Percentiles rank a stretch among this genome's conserved stretches.
phyloP scores from a whole-genome alignment of 2,797 vertebrate genomes.

The Sciurus vulgaris region DNA sequence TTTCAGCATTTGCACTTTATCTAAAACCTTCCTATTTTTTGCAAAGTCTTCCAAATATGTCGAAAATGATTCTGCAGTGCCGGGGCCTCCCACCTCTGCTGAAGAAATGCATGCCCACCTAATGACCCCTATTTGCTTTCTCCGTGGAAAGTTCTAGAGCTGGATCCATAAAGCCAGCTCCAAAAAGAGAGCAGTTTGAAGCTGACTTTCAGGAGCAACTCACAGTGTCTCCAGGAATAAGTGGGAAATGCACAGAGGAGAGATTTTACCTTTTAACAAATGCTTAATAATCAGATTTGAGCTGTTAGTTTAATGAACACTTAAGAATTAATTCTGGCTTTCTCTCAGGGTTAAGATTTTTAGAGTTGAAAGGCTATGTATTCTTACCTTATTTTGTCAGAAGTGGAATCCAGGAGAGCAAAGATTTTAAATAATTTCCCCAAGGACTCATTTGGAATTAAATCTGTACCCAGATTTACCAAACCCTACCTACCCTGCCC shows the following conservation, averaged over 20 bases:
- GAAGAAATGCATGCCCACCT: background rate
- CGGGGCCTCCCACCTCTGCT: conserved; percentile 20
- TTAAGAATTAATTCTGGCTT: conserved; percentile 54
- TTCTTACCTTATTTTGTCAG: conserved; percentile 22
- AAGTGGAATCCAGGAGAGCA: background rate
- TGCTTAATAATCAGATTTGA: background rate
- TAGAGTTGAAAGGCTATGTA: conserved; percentile 5
- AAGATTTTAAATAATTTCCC: conserved; percentile 42
- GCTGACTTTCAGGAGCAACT: conserved; percentile 1
- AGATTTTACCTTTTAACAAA: conserved; percentile 62
- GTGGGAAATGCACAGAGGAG: background rate
- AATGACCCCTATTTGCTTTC: conserved; percentile 35
- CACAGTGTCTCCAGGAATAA: conserved; percentile 58
- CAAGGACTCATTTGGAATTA: conserved; percentile 28
- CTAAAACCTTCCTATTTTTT: conserved; percentile 43
- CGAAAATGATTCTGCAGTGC: conserved; percentile 44
- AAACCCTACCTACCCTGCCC: background rate
- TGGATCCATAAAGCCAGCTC: conserved; percentile 54
- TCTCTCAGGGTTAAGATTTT: conserved; percentile 2
- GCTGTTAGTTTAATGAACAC: conserved; percentile 50
- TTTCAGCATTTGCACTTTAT: conserved; percentile 22
- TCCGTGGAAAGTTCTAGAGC: conserved; percentile 7
- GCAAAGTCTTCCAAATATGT: conserved; percentile 48
- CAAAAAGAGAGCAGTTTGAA: conserved; percentile 21
- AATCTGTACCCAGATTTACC: conserved; percentile 35